phyloP scores from a whole-genome alignment of 2,797 vertebrate species.

The Fistularia commersonii region DNA sequence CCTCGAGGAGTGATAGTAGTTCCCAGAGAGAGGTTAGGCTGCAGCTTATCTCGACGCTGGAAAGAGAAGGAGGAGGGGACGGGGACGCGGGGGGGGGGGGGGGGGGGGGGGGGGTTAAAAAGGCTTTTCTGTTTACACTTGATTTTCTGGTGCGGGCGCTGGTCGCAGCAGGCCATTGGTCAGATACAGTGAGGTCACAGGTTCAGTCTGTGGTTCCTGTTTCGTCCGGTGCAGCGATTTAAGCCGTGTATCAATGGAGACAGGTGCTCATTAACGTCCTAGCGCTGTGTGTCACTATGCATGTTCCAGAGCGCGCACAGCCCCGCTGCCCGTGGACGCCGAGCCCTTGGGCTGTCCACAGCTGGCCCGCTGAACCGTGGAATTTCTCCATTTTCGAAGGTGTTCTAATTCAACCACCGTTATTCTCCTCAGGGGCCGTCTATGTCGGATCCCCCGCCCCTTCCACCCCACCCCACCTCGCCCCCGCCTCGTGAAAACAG shows the following conservation, averaged over 20 bases:
- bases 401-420: constrained; percentile 65
- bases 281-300: constrained; percentile 36
- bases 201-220: constrained; percentile 47
- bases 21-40: constrained; percentile 61
- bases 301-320: constrained; percentile 10
- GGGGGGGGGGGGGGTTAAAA: background rate
- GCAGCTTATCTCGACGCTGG: constrained; percentile 62
- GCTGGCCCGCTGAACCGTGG: constrained; percentile 55
- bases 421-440: constrained; percentile 46
- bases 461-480: no score
- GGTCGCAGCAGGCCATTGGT: constrained; percentile 61
- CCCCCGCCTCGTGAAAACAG: constrained; percentile 36
- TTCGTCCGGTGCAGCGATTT: constrained; percentile 44
- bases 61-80: constrained; percentile 47
- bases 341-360: constrained; percentile 48
- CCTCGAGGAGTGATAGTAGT: constrained; percentile 67
- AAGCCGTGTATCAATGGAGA: constrained; percentile 28
- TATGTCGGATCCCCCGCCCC: constrained; percentile 29
- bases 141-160: constrained; percentile 55
- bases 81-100: background rate
- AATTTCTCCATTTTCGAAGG: constrained; percentile 64
- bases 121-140: constrained; percentile 56
- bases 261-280: constrained; percentile 41
- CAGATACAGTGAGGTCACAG: constrained; percentile 67
- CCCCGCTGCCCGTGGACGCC: constrained; percentile 41